A percentile compares a stretch with the other conserved stretches of the same genome.
phyloP scores from a whole-genome alignment of 35 echinoderm and acorn worm genomes.

The Ptychodera flava region DNA sequence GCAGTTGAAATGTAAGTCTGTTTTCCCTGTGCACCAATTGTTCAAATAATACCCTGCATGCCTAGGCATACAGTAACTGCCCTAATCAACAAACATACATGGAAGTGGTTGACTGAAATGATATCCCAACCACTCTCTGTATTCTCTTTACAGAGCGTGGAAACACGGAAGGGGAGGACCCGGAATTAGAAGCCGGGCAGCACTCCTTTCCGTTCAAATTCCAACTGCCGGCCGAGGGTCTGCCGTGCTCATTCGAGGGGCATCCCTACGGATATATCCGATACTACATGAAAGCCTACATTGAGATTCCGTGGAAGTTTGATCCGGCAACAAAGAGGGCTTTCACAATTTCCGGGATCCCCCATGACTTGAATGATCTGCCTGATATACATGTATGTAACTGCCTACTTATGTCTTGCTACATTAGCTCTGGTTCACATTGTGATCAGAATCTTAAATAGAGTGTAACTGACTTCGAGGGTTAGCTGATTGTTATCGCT shows the following conservation, averaged over 20 bases:
- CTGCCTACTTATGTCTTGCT: too few species aligned
- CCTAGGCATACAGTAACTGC: too few species aligned
- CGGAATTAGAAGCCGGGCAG: conserved; percentile 12
- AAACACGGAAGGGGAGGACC: neutral
- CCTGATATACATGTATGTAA: neutral
- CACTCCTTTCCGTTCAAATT: conserved; percentile 45
- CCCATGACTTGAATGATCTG: neutral
- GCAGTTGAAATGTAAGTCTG: too few species aligned
- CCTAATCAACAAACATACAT: too few species aligned
- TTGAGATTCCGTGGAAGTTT: conserved; percentile 60
- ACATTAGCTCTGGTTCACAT: too few species aligned
- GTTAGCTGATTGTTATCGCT: too few species aligned
- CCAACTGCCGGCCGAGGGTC: conserved; percentile 17
- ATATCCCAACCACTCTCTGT: too few species aligned
- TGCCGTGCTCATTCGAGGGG: conserved; percentile 39
- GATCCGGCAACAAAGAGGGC: conserved; percentile 45
- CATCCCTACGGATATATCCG: conserved; percentile 22
- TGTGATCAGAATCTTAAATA: too few species aligned
- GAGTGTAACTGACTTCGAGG: too few species aligned
- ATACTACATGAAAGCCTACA: conserved; percentile 33
- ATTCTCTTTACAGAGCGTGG: neutral
- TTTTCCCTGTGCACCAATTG: too few species aligned
- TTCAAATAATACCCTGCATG: too few species aligned
- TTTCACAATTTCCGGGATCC: conserved; percentile 14
- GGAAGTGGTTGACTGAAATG: too few species aligned